These are phyloP conservation scores for Ganaspis brasiliensis DNA, from an alignment of 2,888 invertebrate genomes.

Conservation along the genomic window DNA sequence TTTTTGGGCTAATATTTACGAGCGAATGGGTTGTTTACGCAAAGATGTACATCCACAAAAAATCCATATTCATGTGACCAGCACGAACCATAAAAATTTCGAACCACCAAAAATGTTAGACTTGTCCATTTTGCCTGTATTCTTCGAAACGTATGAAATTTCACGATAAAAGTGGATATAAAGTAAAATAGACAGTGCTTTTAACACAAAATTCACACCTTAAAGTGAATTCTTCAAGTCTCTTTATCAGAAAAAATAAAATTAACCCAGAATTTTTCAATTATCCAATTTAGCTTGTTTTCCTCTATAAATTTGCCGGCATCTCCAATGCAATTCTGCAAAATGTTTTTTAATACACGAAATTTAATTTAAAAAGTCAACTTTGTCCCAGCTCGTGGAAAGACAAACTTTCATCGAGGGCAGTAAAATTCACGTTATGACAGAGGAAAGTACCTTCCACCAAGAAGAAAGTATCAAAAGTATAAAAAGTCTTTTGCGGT, in stretches of 20 bases:
- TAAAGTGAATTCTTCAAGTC: no score
- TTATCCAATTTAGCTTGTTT: neutral
- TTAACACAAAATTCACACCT: neutral
- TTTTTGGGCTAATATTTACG: neutral
- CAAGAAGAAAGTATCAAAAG: conserved; percentile 36
- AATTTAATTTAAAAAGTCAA: conserved; percentile 26
- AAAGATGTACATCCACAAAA: neutral
- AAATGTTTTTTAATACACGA: conserved; percentile 22
- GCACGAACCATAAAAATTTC: neutral
- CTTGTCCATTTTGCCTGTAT: neutral
- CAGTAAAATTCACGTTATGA: conserved; percentile 38
- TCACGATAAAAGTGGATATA: neutral
- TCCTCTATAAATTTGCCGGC: neutral
- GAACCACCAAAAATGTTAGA: neutral
- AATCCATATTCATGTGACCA: neutral
- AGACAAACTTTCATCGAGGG: conserved; percentile 31
- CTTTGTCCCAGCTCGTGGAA: conserved; percentile 3
- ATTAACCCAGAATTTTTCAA: neutral
- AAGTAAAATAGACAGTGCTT: conserved; percentile 4
- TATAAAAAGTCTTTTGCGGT: conserved; percentile 35
- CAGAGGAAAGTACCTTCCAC: conserved; percentile 10
- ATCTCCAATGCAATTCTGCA: conserved; percentile 20
- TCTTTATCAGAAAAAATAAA: no score
- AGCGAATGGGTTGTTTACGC: neutral
- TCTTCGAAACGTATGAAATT: neutral